These are phyloP conservation scores for Drepana falcataria DNA, from an alignment of 2,888 invertebrate species.

Conservation along the genomic window DNA sequence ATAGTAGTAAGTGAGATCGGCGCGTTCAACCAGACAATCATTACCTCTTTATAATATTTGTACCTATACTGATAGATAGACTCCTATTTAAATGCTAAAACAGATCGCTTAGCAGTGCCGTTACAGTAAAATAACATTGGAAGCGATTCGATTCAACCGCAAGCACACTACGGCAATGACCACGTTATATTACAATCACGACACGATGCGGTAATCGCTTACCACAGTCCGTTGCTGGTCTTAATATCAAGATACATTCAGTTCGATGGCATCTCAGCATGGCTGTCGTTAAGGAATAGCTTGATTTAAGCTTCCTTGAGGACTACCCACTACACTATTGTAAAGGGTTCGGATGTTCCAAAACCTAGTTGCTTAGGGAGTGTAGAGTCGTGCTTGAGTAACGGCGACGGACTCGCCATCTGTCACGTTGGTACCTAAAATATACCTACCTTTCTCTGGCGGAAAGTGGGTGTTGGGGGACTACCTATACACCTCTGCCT, in stretches of 20 bases:
- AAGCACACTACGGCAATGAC: constrained; percentile 19
- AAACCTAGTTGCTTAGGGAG: too few species aligned
- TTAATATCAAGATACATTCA: not conserved
- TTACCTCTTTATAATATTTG: too few species aligned
- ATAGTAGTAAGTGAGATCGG: too few species aligned
- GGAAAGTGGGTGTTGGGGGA: too few species aligned
- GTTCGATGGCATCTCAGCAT: not conserved
- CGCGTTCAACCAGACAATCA: too few species aligned
- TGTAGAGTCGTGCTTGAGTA: too few species aligned
- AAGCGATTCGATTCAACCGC: constrained; percentile 13
- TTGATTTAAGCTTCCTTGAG: not conserved
- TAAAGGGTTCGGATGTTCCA: too few species aligned
- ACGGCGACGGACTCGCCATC: too few species aligned
- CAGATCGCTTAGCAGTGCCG: not conserved
- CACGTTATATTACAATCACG: constrained; percentile 16
- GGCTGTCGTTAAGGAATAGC: not conserved
- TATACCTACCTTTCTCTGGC: too few species aligned
- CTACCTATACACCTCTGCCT: too few species aligned
- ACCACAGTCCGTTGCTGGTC: not conserved
- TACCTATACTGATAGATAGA: not conserved
- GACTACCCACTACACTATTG: too few species aligned
- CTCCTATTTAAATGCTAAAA: not conserved
- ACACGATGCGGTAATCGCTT: constrained; percentile 7
- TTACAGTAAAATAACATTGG: not conserved
- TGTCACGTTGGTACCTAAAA: too few species aligned